Evolutionary conservation across 2,888 invertebrate genomes (phyloP).

Genomic region (Epinotia bilunana): DNA sequence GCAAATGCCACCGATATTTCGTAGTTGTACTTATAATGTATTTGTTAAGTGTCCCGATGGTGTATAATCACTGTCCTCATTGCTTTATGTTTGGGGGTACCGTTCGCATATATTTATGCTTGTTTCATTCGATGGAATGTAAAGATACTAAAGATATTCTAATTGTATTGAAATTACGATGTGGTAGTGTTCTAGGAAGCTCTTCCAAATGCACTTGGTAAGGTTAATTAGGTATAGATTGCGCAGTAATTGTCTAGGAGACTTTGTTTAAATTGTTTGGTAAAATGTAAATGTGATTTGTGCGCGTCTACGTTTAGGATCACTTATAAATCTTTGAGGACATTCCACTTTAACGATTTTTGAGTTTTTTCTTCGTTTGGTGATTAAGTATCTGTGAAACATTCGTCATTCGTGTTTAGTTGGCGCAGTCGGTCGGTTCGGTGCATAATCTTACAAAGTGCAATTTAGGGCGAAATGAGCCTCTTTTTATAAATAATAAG

Average conservation of each 20-base stretch:
- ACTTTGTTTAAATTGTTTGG: conserved; percentile 51
- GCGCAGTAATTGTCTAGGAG: conserved; percentile 54
- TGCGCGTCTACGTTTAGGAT: conserved; percentile 40
- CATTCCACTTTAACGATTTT: conserved; percentile 33
- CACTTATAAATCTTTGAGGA: conserved; percentile 32
- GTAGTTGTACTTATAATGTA: conserved; percentile 54
- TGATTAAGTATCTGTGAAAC: background rate
- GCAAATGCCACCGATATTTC: conserved; percentile 65
- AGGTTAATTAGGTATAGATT: conserved; percentile 52
- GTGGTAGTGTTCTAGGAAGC: conserved; percentile 73
- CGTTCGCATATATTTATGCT: conserved; percentile 65
- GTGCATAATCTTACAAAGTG: conserved; percentile 1
- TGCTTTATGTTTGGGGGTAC: conserved; percentile 62
- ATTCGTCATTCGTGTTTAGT: conserved; percentile 25
- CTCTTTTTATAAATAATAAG: background rate
- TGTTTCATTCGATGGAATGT: conserved; percentile 61
- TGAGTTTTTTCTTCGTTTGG: background rate
- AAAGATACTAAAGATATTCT: conserved; percentile 60
- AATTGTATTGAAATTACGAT: conserved; percentile 61
- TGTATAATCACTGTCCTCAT: conserved; percentile 46
- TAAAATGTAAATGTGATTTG: conserved; percentile 29
- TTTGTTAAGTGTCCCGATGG: conserved; percentile 42
- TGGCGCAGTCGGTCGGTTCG: conserved; percentile 12
- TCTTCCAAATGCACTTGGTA: conserved; percentile 71
- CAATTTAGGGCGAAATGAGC: background rate